Conservation (phyloP, 2,888 invertebrate genomes). For the Limulus polyphemus region DNA sequence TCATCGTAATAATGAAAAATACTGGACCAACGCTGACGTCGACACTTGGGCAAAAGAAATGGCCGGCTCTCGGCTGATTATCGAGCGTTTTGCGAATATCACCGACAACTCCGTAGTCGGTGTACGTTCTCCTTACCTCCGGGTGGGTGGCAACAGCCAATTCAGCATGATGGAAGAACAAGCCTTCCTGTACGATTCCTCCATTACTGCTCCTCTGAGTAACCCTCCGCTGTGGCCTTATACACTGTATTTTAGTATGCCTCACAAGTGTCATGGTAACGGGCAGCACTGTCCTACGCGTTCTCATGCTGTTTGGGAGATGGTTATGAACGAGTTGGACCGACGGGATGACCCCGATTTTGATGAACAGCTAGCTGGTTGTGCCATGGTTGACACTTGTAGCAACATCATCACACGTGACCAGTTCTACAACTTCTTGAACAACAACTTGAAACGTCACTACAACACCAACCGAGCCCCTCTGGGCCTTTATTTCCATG, state of each 20-base stretch:
- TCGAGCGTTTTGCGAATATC: constrained; percentile 65
- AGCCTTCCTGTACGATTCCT: constrained; percentile 86
- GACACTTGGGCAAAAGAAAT: constrained; percentile 90
- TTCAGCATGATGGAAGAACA: constrained; percentile 96
- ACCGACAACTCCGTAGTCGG: constrained; percentile 83
- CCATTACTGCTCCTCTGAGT: constrained; percentile 75
- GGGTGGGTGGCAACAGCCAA: constrained; percentile 86
- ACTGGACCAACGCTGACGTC: constrained; percentile 74
- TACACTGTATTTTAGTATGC: constrained; percentile 91
- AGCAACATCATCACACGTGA: constrained; percentile 82
- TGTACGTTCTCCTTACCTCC: constrained; percentile 70
- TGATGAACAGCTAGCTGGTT: constrained; percentile 79
- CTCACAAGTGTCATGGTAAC: constrained; percentile 59
- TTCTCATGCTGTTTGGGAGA: constrained; percentile 89
- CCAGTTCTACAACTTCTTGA: constrained; percentile 86
- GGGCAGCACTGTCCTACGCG: constrained; percentile 72
- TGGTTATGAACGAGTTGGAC: constrained; percentile 90
- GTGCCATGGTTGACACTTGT: constrained; percentile 89
- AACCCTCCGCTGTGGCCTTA: constrained; percentile 94
- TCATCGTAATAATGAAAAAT: constrained; percentile 75
- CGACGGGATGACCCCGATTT: constrained; percentile 85
- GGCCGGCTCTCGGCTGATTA: constrained; percentile 74
- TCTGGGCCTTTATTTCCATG: constrained; percentile 80
- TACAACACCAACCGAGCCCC: constrained; percentile 81
- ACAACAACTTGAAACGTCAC: constrained; percentile 84